A percentile compares a stretch with the other conserved stretches of the same genome.
phyloP scores from a whole-genome alignment of 2,888 invertebrate genomes.

The Argyresthia goedartella region DNA sequence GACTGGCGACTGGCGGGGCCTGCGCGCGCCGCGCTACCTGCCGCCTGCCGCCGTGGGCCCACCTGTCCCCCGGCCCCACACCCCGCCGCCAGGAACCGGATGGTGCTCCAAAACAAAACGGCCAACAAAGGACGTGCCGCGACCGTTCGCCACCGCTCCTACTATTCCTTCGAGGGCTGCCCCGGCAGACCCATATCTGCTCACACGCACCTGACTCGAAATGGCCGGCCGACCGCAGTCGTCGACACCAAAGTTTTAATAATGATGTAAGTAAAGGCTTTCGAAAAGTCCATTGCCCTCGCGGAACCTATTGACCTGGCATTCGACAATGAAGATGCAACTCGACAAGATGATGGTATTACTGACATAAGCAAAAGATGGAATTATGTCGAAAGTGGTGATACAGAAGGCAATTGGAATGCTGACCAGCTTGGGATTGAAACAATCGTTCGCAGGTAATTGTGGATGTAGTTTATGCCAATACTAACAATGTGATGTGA shows the following conservation, averaged over 20 bases:
- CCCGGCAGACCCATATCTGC: slow-evolving; percentile 30
- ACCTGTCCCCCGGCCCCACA: slow-evolving; percentile 56
- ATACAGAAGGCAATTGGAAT: slow-evolving; percentile 29
- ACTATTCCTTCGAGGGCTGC: slow-evolving; percentile 25
- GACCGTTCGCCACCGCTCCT: slow-evolving; percentile 55
- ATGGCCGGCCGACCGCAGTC: slow-evolving; percentile 25
- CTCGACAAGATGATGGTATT: slow-evolving; percentile 7
- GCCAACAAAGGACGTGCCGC: slow-evolving; percentile 69
- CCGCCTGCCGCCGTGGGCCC: slow-evolving; percentile 30
- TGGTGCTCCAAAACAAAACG: slow-evolving; percentile 69
- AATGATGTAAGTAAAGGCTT: slow-evolving; percentile 20
- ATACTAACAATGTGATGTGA: slow-evolving; percentile 40
- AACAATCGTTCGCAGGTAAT: slow-evolving; percentile 51
- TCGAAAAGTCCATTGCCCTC: slow-evolving; percentile 5
- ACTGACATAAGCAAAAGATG: no score
- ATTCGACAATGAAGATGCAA: not conserved
- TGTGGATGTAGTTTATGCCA: slow-evolving; percentile 38
- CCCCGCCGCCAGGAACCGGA: slow-evolving; percentile 67
- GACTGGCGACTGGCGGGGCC: slow-evolving; percentile 49
- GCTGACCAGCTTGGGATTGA: slow-evolving; percentile 44
- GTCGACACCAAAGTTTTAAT: slow-evolving; percentile 23
- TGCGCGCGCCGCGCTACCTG: slow-evolving; percentile 60
- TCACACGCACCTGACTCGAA: slow-evolving; percentile 51
- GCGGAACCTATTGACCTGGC: not conserved
- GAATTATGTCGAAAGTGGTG: slow-evolving; percentile 31